Percentiles rank a stretch among this genome's conserved stretches.
Evolutionary conservation across 2,797 vertebrate species (phyloP).

Genomic region (Centroberyx gerrardi): DNA sequence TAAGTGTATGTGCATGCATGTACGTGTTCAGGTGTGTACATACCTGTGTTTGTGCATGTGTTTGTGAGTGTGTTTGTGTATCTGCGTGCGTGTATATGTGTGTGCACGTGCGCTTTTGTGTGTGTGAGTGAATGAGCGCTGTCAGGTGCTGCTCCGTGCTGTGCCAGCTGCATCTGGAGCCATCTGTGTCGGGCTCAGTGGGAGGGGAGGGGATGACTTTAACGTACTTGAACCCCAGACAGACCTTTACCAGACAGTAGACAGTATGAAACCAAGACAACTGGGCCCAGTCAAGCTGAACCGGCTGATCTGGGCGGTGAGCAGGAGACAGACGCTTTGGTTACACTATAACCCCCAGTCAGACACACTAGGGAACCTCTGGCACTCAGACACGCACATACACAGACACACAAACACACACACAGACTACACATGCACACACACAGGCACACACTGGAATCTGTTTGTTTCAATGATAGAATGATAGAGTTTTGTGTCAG

Average conservation of each 20-base stretch:
- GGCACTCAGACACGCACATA: constrained; percentile 69
- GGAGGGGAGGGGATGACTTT: constrained; percentile 80
- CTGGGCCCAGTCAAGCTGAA: constrained; percentile 83
- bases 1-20: constrained; percentile 61
- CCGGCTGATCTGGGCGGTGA: constrained; percentile 79
- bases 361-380: constrained; percentile 76
- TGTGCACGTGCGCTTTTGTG: constrained; percentile 56
- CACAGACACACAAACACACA: constrained; percentile 36
- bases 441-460: constrained; percentile 45
- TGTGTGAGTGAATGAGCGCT: constrained; percentile 76
- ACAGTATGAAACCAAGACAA: constrained; percentile 82
- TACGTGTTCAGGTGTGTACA: constrained; percentile 47
- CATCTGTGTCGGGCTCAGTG: constrained; percentile 84
- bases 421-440: constrained; percentile 8
- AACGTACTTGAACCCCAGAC: constrained; percentile 84
- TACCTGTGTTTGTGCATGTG: constrained; percentile 50
- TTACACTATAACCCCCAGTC: constrained; percentile 80
- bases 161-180: constrained; percentile 86
- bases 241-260: constrained; percentile 83
- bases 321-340: constrained; percentile 81
- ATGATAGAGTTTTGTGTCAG: constrained; percentile 46
- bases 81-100: constrained; percentile 65
- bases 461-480: constrained; percentile 61
- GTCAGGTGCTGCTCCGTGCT: constrained; percentile 84
- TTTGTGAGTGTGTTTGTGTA: constrained; percentile 29